Conservation (phyloP, 2,113 vertebrate species). For the Megaleporinus macrocephalus region DNA sequence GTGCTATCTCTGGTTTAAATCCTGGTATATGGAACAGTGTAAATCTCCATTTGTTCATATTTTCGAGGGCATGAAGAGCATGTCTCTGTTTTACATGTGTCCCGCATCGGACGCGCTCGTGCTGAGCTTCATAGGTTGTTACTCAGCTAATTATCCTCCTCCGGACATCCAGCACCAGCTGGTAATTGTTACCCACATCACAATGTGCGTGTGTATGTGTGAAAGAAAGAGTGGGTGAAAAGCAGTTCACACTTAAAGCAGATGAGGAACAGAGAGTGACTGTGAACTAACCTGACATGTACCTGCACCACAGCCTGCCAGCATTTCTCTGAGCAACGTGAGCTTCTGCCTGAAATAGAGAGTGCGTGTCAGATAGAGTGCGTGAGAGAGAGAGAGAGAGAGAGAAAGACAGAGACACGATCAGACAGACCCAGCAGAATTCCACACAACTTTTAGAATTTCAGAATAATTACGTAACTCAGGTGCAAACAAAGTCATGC, state of each 20-base stretch:
- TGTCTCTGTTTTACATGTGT: neutral
- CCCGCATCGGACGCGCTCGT: neutral
- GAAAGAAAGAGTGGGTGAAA: neutral
- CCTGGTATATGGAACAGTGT: too few species aligned
- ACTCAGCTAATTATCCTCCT: neutral
- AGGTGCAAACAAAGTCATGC: too few species aligned
- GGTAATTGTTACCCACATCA: neutral
- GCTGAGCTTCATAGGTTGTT: neutral
- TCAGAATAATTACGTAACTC: too few species aligned
- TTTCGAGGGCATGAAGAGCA: neutral
- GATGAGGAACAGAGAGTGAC: neutral
- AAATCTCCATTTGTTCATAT: neutral
- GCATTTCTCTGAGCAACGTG: slow-evolving; percentile 92
- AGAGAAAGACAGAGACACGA: neutral
- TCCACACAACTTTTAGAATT: too few species aligned
- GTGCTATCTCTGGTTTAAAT: too few species aligned
- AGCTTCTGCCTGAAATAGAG: slow-evolving; percentile 81
- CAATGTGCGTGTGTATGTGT: neutral
- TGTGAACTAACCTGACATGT: slow-evolving; percentile 89
- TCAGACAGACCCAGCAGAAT: neutral
- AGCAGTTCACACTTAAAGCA: neutral
- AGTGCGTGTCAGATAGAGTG: neutral
- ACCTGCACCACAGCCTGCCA: slow-evolving; percentile 93
- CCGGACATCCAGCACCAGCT: neutral
- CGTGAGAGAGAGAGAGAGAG: neutral